Percentiles rank a stretch among this genome's conserved stretches.
phyloP scores from a whole-genome alignment of 1,140 invertebrate genomes.

The Drosophila gunungcola region DNA sequence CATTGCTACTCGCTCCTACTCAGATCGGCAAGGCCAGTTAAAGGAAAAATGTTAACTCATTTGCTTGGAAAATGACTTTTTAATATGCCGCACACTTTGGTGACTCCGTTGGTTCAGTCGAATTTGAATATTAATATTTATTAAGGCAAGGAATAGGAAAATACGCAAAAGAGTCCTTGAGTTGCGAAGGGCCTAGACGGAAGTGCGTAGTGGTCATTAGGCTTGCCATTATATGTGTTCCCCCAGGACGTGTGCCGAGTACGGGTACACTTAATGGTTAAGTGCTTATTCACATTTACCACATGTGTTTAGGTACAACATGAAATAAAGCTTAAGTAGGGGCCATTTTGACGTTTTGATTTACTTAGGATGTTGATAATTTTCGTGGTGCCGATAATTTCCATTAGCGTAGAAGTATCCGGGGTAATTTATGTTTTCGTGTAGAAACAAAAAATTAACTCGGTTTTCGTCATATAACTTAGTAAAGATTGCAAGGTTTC shows the following conservation, averaged over 20 bases:
- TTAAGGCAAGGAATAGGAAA: slow-evolving; percentile 36
- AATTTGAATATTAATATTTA: slow-evolving; percentile 80
- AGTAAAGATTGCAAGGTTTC: not conserved
- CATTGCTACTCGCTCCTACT: not conserved
- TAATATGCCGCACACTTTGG: slow-evolving; percentile 75
- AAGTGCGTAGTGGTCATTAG: slow-evolving; percentile 77
- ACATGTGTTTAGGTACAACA: slow-evolving; percentile 51
- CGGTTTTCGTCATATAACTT: slow-evolving; percentile 1
- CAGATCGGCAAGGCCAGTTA: not conserved
- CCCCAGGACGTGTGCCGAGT: slow-evolving; percentile 44
- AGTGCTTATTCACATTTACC: slow-evolving; percentile 40
- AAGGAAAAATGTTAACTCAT: slow-evolving; percentile 71
- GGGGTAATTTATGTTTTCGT: slow-evolving; percentile 9
- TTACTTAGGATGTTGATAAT: slow-evolving; percentile 35
- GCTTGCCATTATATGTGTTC: slow-evolving; percentile 48
- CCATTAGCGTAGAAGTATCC: slow-evolving; percentile 53
- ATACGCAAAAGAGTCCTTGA: slow-evolving; percentile 66
- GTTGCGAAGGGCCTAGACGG: slow-evolving; percentile 26
- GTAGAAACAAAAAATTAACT: slow-evolving; percentile 9
- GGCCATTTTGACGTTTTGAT: slow-evolving; percentile 36
- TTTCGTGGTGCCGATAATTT: slow-evolving; percentile 38
- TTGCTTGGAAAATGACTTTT: slow-evolving; percentile 80
- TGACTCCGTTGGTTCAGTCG: slow-evolving; percentile 9
- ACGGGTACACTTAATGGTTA: slow-evolving; percentile 44
- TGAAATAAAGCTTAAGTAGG: slow-evolving; percentile 17